Conservation (phyloP, 2,797 vertebrate genomes). For the Lithobates sylvaticus region DNA sequence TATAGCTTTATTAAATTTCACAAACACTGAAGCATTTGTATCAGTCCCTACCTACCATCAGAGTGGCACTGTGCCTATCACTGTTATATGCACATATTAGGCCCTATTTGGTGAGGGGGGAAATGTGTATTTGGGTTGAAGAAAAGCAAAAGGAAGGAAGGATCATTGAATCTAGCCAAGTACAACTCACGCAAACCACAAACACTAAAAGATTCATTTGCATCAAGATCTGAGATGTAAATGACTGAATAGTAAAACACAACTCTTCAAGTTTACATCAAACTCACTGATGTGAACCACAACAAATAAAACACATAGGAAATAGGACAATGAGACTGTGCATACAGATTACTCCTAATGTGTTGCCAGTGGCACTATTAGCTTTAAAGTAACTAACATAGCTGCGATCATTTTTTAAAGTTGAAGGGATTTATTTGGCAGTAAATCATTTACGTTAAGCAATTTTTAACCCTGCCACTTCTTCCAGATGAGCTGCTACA, state of each 20-base stretch:
- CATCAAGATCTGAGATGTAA: neutral
- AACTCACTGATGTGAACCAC: constrained; percentile 31
- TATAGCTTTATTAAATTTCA: no score
- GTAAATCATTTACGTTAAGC: constrained; percentile 44
- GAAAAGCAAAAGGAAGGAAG: neutral
- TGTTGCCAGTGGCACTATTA: constrained; percentile 52
- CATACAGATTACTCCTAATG: constrained; percentile 56
- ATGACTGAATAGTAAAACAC: neutral
- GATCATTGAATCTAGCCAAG: neutral
- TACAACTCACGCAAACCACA: neutral
- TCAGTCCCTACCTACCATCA: no score
- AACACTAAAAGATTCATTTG: neutral
- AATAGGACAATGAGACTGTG: constrained; percentile 46
- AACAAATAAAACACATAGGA: constrained; percentile 32
- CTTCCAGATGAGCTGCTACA: constrained; percentile 5
- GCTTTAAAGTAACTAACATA: constrained; percentile 41
- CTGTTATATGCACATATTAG: no score
- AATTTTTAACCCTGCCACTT: constrained; percentile 41
- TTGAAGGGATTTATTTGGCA: constrained; percentile 31
- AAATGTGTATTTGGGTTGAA: neutral
- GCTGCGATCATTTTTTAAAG: constrained; percentile 13
- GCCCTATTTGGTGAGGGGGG: no score
- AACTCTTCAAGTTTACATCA: neutral
- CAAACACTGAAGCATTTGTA: no score
- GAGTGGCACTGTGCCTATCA: no score